Evolutionary conservation across 2,113 vertebrate genomes (phyloP).

Genomic region (Phocoena sinus): DNA sequence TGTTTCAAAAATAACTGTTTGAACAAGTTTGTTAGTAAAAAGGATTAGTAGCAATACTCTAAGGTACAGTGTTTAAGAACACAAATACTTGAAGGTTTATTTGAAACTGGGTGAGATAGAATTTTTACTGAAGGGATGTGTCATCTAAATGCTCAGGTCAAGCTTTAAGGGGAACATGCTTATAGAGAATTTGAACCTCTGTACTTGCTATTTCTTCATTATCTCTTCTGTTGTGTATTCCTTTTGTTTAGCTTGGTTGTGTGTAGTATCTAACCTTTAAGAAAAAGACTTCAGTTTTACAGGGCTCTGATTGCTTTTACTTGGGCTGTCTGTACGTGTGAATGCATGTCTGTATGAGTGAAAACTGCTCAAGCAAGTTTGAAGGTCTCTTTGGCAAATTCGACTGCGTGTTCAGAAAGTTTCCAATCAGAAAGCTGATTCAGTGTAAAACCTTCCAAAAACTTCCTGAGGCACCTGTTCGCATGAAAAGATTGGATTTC

Average conservation of each 20-base stretch:
- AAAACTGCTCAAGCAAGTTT: constrained; percentile 60
- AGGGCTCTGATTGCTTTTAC: constrained; percentile 51
- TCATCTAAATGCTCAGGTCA: background rate
- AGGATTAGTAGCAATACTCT: background rate
- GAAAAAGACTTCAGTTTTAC: constrained; percentile 31
- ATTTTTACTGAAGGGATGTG: background rate
- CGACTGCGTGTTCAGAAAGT: constrained; percentile 61
- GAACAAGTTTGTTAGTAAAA: constrained; percentile 9
- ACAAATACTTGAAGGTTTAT: background rate
- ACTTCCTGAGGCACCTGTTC: constrained; percentile 64
- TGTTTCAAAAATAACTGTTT: constrained; percentile 24
- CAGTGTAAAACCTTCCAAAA: constrained; percentile 59
- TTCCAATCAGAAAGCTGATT: constrained; percentile 59
- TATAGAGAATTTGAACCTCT: background rate
- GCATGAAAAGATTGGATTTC: constrained; percentile 65
- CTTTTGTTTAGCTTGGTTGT: constrained; percentile 44
- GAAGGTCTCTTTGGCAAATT: constrained; percentile 59
- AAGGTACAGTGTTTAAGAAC: background rate
- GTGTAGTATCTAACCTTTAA: constrained; percentile 53
- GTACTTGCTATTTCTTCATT: background rate
- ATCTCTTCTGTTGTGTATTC: background rate
- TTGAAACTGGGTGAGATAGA: background rate
- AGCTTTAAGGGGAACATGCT: background rate
- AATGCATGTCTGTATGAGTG: constrained; percentile 66
- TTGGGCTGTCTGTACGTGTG: constrained; percentile 61